Base-by-base conservation (phyloP, 2,113 vertebrate genomes). In the Xenopus laevis region DNA sequence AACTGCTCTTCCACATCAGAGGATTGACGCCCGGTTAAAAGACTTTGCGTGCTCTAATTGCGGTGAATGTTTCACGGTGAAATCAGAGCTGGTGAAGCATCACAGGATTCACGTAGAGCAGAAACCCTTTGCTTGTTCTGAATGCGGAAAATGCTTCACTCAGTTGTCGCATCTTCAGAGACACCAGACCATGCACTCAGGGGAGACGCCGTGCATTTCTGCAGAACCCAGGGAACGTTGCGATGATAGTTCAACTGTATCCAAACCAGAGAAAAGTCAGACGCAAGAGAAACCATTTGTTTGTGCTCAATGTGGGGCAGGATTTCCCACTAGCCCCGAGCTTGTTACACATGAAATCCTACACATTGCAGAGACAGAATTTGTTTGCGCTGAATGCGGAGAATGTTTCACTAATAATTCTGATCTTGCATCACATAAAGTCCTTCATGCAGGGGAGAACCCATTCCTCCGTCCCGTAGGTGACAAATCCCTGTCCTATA, bases 341-440 rank as follows among this genome's bases (percentile, higher is more conserved):
- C 53, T 55, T 13, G 15, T 16, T n/a, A n/a, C 53, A 17, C 53
- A 55, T 9, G 53, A 55, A n/a, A n/a, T 55, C 7, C 15, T 55
- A n/a, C 53, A 55, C 17, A 85, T 83, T 0, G 85, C 84, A 0
- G 84, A 88, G 79, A 85, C 82, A 1, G 84, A 84, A 15, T 85
- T 84, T 60, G 82, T 83, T 21, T 88, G 86, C 20, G 78, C 83
- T 0, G 83, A 82, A 57, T 88, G 87, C n/a, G 86, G 86, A 17
- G 84, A 87, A 73, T 79, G 83, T 71, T 88, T 87, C 68, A 86
- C 82, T 46, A 81, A 84, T 72, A 83, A 82, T 57, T 82, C 82
- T 0, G 83, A 82, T 67, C 83, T 88, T 8, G 83, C 79, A 20
- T 84, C 82, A 44, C 53, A 55, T n/a, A 55, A 55, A 55, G 7